Evolutionary conservation across 1,140 invertebrate genomes (phyloP).

Genomic region (Dryas iulia): DNA sequence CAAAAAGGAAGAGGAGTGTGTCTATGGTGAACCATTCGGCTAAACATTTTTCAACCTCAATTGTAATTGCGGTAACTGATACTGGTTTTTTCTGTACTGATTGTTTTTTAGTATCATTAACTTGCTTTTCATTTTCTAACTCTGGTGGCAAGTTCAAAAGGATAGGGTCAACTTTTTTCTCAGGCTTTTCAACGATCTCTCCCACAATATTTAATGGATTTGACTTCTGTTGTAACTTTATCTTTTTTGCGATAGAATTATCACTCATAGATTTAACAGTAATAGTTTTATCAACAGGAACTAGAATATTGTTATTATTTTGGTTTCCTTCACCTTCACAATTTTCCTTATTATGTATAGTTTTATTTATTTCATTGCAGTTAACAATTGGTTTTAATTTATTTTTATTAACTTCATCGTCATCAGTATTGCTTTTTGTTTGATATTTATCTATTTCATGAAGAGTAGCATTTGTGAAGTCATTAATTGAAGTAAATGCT

Average conservation of each 20-base stretch:
- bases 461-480: conserved; percentile 58
- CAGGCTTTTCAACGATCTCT: conserved; percentile 68
- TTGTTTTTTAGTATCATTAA: conserved; percentile 12
- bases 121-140: conserved; percentile 17
- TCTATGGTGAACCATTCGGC: conserved; percentile 83
- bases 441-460: conserved; percentile 40
- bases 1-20: conserved; percentile 80
- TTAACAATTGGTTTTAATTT: background rate
- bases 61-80: conserved; percentile 53
- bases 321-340: background rate
- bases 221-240: conserved; percentile 35
- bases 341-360: background rate
- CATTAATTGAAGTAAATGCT: conserved; percentile 60
- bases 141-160: conserved; percentile 36
- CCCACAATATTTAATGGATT: conserved; percentile 68
- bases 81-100: conserved; percentile 41
- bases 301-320: background rate
- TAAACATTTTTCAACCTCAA: conserved; percentile 80
- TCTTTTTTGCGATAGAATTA: background rate
- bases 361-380: conserved; percentile 17
- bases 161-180: conserved; percentile 64
- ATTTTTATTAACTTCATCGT: conserved; percentile 17
- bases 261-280: background rate
- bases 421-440: conserved; percentile 14
- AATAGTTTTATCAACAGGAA: background rate